Base-by-base conservation (phyloP, 2,113 vertebrate species). In the Antennarius striatus region DNA sequence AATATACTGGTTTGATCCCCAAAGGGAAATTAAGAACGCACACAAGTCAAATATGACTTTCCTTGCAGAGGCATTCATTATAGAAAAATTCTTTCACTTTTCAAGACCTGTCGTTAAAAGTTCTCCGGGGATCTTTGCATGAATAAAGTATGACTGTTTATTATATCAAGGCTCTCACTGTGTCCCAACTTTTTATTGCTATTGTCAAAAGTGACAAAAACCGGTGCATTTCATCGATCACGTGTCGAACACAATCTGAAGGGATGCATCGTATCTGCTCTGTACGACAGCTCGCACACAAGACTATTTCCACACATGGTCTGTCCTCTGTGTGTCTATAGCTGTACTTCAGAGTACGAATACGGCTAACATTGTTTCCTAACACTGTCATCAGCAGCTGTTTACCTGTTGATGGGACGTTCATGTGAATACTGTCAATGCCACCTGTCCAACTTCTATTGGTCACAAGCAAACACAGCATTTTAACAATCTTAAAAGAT, bases 331-430 rank as follows among this genome's bases (percentile, higher is more conserved):
- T 75, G 75, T 58, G 71, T 54, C 69, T 71, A 50, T n/a, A 68
- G 51, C 68, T 60, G 39, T 53, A 15, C 63, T 72, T 55, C 54
- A 30, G 13, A 29, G 62, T 70, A 69, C 6, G 55, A 56, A 81
- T 66, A 22, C 71, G 62, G 43, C 59, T 83, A 76, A 76, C 30
- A 68, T 68, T 43, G 42, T 63, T 62, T 76, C 71, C 70, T 42
- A 11, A 62, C 56, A 46, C 60, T 74, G 80, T 60, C 77, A 75
- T 60, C 50, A 64, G 65, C 84, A 82, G 73, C 73, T 74, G 80
- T 30, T 62, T 11, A 10, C 62, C 55, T 47, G 52, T 40, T 59
- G n/a, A 77, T 22, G 15, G 49, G 57, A 17, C 48, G 9, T 40
- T 14, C 22, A 55, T 36, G 58, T 40, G 39, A 29, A 57, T 6